These are phyloP conservation scores for Eupithecia subumbrata DNA, from an alignment of 2,888 invertebrate genomes.

Conservation along the genomic window DNA sequence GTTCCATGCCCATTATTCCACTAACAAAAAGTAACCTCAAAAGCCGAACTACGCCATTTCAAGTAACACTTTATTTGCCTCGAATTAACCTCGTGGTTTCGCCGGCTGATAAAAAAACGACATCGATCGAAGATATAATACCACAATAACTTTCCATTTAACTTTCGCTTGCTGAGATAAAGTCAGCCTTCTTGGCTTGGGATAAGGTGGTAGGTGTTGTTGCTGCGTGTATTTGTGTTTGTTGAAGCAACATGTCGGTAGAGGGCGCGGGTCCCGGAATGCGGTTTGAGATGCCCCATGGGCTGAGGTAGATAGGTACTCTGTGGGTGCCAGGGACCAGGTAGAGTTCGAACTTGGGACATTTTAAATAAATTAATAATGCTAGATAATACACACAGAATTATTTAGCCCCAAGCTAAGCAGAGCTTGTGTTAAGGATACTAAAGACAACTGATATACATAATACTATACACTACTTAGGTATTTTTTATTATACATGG, in stretches of 20 bases:
- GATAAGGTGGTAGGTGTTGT: conserved; percentile 35
- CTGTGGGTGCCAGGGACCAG: conserved; percentile 53
- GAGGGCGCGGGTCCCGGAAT: conserved; percentile 69
- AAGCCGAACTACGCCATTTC: conserved; percentile 48
- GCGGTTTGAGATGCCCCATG: conserved; percentile 79
- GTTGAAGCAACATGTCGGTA: conserved; percentile 61
- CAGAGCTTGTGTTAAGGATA: too few species aligned
- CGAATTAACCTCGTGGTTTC: conserved; percentile 80
- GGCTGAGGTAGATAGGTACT: conserved; percentile 65
- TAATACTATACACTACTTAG: too few species aligned
- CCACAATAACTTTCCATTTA: conserved; percentile 37
- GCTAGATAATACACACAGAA: too few species aligned
- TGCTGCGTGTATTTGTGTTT: conserved; percentile 45
- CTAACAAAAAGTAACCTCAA: conserved; percentile 10
- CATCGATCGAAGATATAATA: conserved; percentile 60
- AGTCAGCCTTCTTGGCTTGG: conserved; percentile 43
- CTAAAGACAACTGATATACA: too few species aligned
- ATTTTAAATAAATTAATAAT: conserved; percentile 1
- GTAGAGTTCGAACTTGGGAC: conserved; percentile 51
- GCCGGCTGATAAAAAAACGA: conserved; percentile 71
- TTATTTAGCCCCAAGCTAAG: too few species aligned
- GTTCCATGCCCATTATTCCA: not conserved
- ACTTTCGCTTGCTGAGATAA: conserved; percentile 32
- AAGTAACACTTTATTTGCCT: conserved; percentile 73
- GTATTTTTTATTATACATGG: too few species aligned